Base-by-base conservation (phyloP, 2,113 vertebrate genomes). In the Tachycineta bicolor region DNA sequence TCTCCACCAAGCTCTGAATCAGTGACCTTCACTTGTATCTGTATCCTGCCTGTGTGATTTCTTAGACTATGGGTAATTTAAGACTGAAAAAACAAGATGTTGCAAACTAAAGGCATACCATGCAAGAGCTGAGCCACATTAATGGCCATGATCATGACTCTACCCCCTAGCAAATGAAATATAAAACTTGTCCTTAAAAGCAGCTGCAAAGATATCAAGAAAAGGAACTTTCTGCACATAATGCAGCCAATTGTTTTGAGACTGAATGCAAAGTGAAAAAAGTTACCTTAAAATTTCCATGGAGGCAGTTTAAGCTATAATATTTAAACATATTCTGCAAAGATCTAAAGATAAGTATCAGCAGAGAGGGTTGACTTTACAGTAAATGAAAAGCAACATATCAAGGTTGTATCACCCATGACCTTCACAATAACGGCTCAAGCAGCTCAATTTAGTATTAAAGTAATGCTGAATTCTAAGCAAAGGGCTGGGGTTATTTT, bases 401-500 rank as follows among this genome's bases (percentile, higher is more conserved):
- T 43, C 29, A 86, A 68, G 50, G 46, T 3, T 69, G 10, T 67
- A 28, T 64, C 26, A 69, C 24, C 25, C 12, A 58, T 46, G 43
- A 78, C 39, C 6, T 2, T 64, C 47, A 52, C 7, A 69, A 28
- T 12, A 34, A 37, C 7, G 26, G 33, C 10, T 80, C 12, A 58
- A 31, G 21, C 2, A 78, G 17, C 4, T 52, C 10, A 43, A 37
- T 49, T 64, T 64, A 47, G 50, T 11, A 73, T 68, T 78, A 37
- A 84, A 78, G 14, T 67, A 70, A 26, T 16, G 59, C 12, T 37
- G 10, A 78, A 84, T 62, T 74, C 9, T 5, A 53, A 12, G 5
- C 24, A 74, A 91, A 83, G 7, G 2, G 4, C 1, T 21, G 31
- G 17, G 2, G 0, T 3, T 37, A 63, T 46, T 39, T 60, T 39